Evolutionary conservation across 2,113 vertebrate species (phyloP), one percentile per base, ranked within the genome.

Genomic region (Campylorhamphus procurvoides): DNA sequence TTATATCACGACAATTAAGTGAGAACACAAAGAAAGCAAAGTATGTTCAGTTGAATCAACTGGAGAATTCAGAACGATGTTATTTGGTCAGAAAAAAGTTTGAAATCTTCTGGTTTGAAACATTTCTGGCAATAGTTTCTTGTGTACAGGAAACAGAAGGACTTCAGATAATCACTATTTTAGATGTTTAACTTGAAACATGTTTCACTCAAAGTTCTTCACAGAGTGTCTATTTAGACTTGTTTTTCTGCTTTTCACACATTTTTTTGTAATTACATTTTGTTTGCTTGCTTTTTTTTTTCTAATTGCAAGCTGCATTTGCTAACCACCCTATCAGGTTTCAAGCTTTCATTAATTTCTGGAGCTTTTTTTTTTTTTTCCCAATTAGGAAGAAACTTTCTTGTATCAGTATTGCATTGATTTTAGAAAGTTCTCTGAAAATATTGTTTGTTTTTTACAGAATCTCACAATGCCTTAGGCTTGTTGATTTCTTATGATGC

Each of bases 401-500:
- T 90, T 75, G 9, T 75, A 3, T 22, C 59, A 19, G 2, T 67
- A 9, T 72, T 71, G 71, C 3, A 4, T 33, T 75, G 28, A 24
- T 73, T 50, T 73, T 58, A 14, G 39, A 46, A 58, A 12, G 13
- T 42, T 55, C 5, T 14, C 33, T 77, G 37, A 9, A 82, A 63
- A 4, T 35, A 39, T 59, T 20, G 19, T 72, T 85, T 63, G 6
- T 2, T 19, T 66, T 69, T 85, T 29, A 14, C 11, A 52, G 29
- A 44, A 33, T 64, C 27, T 63, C 10, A 1, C 0, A 1, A 0
- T 49, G 10, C 69, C 4, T 39, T 58, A 35, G 29, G 20, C 16
- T 68, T 84, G 4, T 40, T 4, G 8, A 10, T 58, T 87, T 52
- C n/a, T 66, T 0, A 2, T 25, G 22, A 18, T 0, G 0, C 5